Base-by-base conservation (phyloP, 2,797 vertebrate species). In the Lagocephalus sceleratus region DNA sequence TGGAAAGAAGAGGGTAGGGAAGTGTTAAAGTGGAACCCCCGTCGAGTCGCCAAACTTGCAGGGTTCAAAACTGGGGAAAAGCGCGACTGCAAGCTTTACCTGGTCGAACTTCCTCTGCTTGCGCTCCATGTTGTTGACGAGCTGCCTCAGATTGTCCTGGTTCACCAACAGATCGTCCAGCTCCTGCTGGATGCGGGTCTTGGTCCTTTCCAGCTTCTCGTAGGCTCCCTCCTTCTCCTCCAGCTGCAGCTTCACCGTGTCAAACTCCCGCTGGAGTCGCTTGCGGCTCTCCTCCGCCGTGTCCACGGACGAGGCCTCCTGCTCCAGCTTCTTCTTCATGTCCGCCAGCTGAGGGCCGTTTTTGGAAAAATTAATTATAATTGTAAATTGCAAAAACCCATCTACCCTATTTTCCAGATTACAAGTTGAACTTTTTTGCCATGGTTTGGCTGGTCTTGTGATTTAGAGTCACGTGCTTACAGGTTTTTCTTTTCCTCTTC, bases 71-170 rank as follows among this genome's bases (percentile, higher is more conserved):
- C n/a, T n/a, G n/a, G n/a, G n/a, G n/a, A n/a, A n/a, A n/a, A n/a
- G n/a, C n/a, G n/a, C n/a, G n/a, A n/a, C n/a, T n/a, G n/a, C n/a
- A n/a, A n/a, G n/a, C n/a, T n/a, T 35, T 84, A 98, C 97, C 96
- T 99, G 97, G 87, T 99, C 97, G 68, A 99, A 99, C 82, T 99
- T 99, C 86, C 92, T 99, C 86, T 99, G 97, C 78, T 98, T 98
- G 85, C 85, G 95, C 88, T 98, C 97, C 65, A 99, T 87, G 84
- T 92, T 97, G 81, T 91, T 94, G 50, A 95, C 92, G 0, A 87
- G 91, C 87, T 98, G 95, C 43, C 95, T 89, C 68, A 96, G 92
- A 73, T 97, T 90, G 80, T 96, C 95, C 59, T 97, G 90, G 68
- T 97, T 93, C 67, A 98, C 92, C n/a, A 92, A 46, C 0, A 98